Evolutionary conservation across 2,113 vertebrate genomes (phyloP).

Genomic region (Casuarius casuarius): DNA sequence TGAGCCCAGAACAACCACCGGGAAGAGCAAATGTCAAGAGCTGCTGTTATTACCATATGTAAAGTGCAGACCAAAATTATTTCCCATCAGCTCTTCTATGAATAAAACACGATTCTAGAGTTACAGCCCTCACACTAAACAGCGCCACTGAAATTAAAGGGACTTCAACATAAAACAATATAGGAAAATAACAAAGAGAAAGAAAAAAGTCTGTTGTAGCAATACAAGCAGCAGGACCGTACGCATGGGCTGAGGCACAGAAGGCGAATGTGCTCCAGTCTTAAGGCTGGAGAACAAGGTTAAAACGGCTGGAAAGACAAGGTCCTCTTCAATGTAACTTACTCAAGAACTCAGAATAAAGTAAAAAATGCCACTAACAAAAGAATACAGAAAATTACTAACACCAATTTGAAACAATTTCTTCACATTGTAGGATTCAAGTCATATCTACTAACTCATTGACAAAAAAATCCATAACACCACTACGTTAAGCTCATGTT

Average conservation of each 20-base stretch:
- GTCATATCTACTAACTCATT: background rate
- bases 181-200: conserved; percentile 14
- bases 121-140: background rate
- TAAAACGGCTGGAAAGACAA: background rate
- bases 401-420: background rate
- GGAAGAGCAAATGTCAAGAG: conserved; percentile 56
- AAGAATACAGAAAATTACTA: background rate
- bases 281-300: accelerated
- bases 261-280: background rate
- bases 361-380: background rate
- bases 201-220: background rate
- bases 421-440: background rate
- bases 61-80: conserved; percentile 62
- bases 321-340: background rate
- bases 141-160: conserved; percentile 40
- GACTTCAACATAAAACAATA: background rate
- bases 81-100: conserved; percentile 29
- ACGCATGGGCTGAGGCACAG: background rate
- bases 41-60: conserved; percentile 35
- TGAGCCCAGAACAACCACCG: conserved; percentile 7
- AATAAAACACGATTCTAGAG: background rate
- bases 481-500: background rate
- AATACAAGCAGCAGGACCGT: background rate
- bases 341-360: background rate
- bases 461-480: background rate